Percentiles rank a stretch among this genome's conserved stretches.
Conservation (phyloP, 1,140 invertebrate species). For the Rhysida immarginata region DNA sequence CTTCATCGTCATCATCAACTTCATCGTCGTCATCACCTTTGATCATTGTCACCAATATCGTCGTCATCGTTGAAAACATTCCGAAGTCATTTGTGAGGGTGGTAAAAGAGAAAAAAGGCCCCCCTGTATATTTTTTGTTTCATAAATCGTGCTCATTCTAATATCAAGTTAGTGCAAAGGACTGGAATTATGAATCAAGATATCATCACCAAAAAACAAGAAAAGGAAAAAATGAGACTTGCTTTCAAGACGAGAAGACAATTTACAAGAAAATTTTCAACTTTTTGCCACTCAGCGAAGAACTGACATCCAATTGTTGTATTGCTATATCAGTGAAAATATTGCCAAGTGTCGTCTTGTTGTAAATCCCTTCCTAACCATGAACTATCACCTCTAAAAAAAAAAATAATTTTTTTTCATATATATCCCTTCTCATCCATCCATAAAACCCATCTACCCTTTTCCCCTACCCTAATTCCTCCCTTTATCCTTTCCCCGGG, state of each 20-base stretch:
- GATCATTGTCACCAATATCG: too few species aligned
- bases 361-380: neutral
- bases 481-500: neutral
- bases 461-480: neutral
- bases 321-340: neutral
- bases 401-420: neutral
- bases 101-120: too few species aligned
- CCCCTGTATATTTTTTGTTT: neutral
- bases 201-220: neutral
- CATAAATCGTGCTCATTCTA: neutral
- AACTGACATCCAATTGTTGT: neutral
- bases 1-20: too few species aligned
- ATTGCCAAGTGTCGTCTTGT: neutral
- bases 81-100: too few species aligned
- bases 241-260: neutral
- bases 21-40: too few species aligned
- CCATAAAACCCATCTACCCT: neutral
- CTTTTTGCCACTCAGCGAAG: neutral
- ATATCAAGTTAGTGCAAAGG: neutral
- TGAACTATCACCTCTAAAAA: neutral
- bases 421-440: neutral
- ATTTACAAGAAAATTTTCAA: neutral
- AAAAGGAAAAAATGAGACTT: neutral
- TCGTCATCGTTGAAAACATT: neutral
- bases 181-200: neutral